Percentiles rank a stretch among this genome's conserved stretches.
Evolutionary conservation across 37 sponge, comb jelly and placozoan species (phyloP).

Genomic region (Tethya wilhelma): DNA sequence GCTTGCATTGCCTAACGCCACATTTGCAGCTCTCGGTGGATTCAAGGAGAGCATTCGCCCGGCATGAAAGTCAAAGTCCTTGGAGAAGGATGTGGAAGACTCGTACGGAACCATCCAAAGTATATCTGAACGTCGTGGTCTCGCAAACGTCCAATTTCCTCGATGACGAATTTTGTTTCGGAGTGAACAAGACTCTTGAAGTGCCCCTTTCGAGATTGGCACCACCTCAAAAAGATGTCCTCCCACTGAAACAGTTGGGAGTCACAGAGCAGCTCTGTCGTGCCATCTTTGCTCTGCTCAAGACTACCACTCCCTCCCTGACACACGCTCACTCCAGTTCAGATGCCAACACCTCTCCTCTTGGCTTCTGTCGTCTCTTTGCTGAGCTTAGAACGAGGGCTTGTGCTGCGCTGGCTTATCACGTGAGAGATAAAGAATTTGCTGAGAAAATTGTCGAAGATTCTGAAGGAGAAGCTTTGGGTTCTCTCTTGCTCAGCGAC

Average conservation of each 20-base stretch:
- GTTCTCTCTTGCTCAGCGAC: slow-evolving; percentile 31
- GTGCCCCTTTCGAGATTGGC: slow-evolving; percentile 75
- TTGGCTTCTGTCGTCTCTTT: slow-evolving; percentile 72
- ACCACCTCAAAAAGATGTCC: slow-evolving; percentile 47
- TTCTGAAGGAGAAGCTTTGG: background rate
- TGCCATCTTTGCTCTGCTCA: slow-evolving; percentile 48
- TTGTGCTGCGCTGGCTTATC: slow-evolving; percentile 44
- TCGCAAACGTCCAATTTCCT: slow-evolving; percentile 78
- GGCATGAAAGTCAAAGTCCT: slow-evolving; percentile 77
- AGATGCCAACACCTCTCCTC: slow-evolving; percentile 49
- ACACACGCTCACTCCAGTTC: slow-evolving; percentile 43
- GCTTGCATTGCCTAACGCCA: slow-evolving; percentile 85
- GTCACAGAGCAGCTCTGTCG: slow-evolving; percentile 29
- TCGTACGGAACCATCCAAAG: slow-evolving; percentile 65
- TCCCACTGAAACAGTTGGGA: slow-evolving; percentile 66
- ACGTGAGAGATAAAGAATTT: slow-evolving; percentile 46
- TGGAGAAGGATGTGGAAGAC: slow-evolving; percentile 59
- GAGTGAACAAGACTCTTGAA: slow-evolving; percentile 57
- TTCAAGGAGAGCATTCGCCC: slow-evolving; percentile 86
- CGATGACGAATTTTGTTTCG: slow-evolving; percentile 57
- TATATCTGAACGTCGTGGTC: slow-evolving; percentile 71
- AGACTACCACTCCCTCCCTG: slow-evolving; percentile 36
- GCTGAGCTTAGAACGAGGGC: slow-evolving; percentile 77
- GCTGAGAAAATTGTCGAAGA: slow-evolving; percentile 10
- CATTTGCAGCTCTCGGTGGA: slow-evolving; percentile 92